phyloP scores from a whole-genome alignment of 2,797 vertebrate species.

The Scolopax bukidnonensis region DNA sequence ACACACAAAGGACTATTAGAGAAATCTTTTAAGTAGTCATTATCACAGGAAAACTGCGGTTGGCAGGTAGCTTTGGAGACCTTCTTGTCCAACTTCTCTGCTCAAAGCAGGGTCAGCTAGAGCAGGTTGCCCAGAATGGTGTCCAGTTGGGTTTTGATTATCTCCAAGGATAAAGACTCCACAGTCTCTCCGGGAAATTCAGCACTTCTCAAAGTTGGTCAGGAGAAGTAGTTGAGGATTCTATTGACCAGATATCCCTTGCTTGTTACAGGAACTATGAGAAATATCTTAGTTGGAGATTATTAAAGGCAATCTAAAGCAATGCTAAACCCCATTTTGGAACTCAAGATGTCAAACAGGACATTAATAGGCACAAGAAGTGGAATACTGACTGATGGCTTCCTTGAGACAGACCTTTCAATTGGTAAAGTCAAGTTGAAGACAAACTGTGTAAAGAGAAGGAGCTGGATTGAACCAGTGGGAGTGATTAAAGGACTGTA shows the following conservation, averaged over 20 bases:
- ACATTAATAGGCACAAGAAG: background rate
- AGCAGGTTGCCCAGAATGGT: fast-evolving
- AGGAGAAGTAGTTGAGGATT: background rate
- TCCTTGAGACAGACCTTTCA: background rate
- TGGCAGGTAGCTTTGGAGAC: background rate
- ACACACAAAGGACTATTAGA: background rate
- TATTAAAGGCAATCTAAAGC: background rate
- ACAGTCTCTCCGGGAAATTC: background rate
- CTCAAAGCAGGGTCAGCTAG: background rate
- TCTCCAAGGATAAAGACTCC: background rate
- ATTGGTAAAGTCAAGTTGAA: background rate
- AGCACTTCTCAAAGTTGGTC: background rate
- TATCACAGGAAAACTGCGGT: background rate
- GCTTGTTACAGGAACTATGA: background rate
- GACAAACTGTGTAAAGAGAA: background rate
- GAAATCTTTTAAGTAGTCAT: background rate
- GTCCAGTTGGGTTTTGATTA: background rate
- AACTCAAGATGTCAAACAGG: background rate
- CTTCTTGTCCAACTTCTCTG: background rate
- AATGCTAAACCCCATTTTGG: background rate
- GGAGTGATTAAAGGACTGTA: background rate
- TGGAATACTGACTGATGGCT: background rate
- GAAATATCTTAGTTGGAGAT: background rate
- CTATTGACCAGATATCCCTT: background rate
- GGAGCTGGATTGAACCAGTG: background rate